Base-by-base conservation (phyloP, 2,888 invertebrate genomes). In the Epinotia brunnichana region DNA sequence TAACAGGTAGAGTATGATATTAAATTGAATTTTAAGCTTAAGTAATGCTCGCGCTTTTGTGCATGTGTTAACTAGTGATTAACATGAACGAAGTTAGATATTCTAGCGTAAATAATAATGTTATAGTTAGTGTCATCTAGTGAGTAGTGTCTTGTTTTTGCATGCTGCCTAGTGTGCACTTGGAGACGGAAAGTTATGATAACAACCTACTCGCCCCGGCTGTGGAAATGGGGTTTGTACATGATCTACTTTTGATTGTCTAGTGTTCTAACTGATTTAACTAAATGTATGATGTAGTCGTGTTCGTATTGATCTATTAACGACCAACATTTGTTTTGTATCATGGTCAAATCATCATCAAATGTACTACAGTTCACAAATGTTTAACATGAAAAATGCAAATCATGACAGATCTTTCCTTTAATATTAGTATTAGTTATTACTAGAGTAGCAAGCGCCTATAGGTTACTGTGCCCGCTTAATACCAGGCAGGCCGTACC, bases 221-320 rank as follows among this genome's bases (percentile, higher is more conserved):
- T 73, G 85, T 88, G 79, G 92, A 92, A 76, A 90, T 91, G 87
- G 92, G 93, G 93, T 92, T 88, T 85, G 92, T 92, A 90, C 83
- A 39, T 77, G 35, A 41, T 53, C 66, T 70, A 17, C 4, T 59
- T 51, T 15, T 60, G 15, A 48, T 48, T 56, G 17, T 48, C 51
- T 35, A 51, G 11, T 69, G 17, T 62, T 44, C 24, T 66, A 13
- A 53, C 39, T 61, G 48, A 53, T 9, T 15, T 54, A 41, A n/a
- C 0, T 64, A 3, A 53, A 19, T 35, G 29, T 21, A 9, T 29
- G 29, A 9, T 29, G 29, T 13, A 57, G 48, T 29, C 15, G 5
- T n/a, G 15, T 9, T 53, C 10, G n/a, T 7, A 48, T 48, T n/a
- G 48, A 5, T 48, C 35, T 35, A 15, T 7, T 48, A 48, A 48